A percentile compares a stretch with the other conserved stretches of the same genome.
Evolutionary conservation across 2,113 vertebrate species (phyloP).

Genomic region (Dermatemys mawii): DNA sequence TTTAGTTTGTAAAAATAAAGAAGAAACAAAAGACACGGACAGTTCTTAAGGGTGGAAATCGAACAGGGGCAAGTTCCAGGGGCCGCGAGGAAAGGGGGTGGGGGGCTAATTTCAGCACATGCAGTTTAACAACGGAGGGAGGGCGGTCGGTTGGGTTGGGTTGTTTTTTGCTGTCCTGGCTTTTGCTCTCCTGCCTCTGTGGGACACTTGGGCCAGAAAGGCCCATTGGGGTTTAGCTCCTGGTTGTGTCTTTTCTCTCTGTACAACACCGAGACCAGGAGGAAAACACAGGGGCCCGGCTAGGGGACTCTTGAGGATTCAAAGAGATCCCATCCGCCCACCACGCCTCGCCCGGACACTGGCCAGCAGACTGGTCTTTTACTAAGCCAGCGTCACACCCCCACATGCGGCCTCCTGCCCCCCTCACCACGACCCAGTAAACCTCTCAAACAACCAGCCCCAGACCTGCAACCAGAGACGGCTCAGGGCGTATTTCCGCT

Average conservation of each 20-base stretch:
- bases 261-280: not conserved
- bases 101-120: conserved; percentile 47
- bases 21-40: conserved; percentile 48
- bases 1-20: conserved; percentile 71
- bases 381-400: not conserved
- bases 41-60: conserved; percentile 43
- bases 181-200: not conserved
- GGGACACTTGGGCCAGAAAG: not conserved
- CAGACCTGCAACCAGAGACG: not conserved
- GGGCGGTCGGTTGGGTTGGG: not conserved
- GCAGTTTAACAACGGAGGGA: conserved; percentile 46
- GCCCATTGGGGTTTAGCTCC: not conserved
- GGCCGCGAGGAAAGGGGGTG: not conserved
- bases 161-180: conserved; percentile 72
- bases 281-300: not conserved
- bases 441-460: not conserved
- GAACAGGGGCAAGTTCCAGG: not conserved
- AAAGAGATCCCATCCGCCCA: not conserved
- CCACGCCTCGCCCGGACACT: too few relatives aligned
- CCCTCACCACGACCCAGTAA: not conserved
- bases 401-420: not conserved
- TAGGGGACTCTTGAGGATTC: not conserved
- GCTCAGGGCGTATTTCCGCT: not conserved
- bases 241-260: not conserved
- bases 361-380: too few relatives aligned